phyloP scores from a whole-genome alignment of 2,888 invertebrate species.

The Drosophila neonasuta region DNA sequence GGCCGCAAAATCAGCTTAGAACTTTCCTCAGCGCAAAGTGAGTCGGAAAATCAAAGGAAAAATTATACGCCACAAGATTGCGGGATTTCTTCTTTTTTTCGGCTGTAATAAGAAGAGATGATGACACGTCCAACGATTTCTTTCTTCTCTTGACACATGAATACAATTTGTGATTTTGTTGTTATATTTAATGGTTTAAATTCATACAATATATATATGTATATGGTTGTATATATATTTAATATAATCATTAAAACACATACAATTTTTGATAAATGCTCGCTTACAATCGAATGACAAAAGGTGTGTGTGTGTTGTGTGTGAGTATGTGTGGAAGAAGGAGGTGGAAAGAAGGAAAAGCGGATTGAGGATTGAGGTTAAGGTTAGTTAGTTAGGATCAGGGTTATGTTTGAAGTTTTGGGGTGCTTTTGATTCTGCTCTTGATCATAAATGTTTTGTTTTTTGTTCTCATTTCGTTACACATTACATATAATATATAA shows the following conservation, averaged over 20 bases:
- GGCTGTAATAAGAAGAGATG: conserved; percentile 55
- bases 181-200: conserved; percentile 65
- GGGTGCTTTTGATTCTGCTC: conserved; percentile 58
- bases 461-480: conserved; percentile 59
- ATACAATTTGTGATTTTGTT: conserved; percentile 33
- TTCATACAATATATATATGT: conserved; percentile 66
- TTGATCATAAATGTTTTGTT: conserved; percentile 40
- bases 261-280: conserved; percentile 78
- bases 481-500: conserved; percentile 55
- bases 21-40: conserved; percentile 25
- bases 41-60: conserved; percentile 37
- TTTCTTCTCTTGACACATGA: conserved; percentile 23
- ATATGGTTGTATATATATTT: conserved; percentile 65
- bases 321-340: not conserved
- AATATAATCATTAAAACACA: conserved; percentile 79
- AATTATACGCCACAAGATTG: not conserved
- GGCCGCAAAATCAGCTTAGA: conserved; percentile 64
- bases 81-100: not conserved
- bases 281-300: conserved; percentile 74
- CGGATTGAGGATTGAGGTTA: conserved; percentile 8
- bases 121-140: conserved; percentile 51
- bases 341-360: not conserved
- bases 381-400: not conserved
- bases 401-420: conserved; percentile 2
- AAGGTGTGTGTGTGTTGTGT: conserved; percentile 7